Evolutionary conservation across 64 coral and sea anemone species (phyloP).

Genomic region (Porites australiensis): DNA sequence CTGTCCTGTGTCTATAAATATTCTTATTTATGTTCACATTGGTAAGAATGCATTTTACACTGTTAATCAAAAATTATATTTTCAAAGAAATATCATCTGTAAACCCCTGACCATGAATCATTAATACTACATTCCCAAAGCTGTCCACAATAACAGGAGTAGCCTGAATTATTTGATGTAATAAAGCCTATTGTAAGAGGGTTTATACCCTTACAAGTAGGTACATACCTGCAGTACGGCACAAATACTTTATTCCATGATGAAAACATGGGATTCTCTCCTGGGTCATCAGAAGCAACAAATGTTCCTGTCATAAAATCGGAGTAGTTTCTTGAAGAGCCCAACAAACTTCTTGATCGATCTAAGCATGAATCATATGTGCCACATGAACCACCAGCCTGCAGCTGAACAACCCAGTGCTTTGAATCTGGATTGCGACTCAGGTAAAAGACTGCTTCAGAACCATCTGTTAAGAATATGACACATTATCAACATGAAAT

Average conservation of each 20-base stretch:
- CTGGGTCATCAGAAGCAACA: constrained; percentile 90
- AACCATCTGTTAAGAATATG: constrained; percentile 80
- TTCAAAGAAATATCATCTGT: no score
- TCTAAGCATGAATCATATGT: constrained; percentile 68
- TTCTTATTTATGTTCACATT: no score
- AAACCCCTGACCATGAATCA: no score
- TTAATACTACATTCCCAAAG: not conserved
- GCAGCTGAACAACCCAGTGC: constrained; percentile 92
- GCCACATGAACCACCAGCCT: constrained; percentile 94
- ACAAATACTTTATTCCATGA: constrained; percentile 99
- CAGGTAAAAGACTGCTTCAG: constrained; percentile 92
- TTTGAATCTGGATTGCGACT: constrained; percentile 85
- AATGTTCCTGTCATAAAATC: constrained; percentile 85
- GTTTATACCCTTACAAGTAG: no score
- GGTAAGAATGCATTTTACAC: no score
- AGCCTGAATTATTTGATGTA: no score
- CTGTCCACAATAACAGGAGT: no score
- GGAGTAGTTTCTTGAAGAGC: constrained; percentile 83
- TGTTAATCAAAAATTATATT: no score
- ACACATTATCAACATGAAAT: not conserved
- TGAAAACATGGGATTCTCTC: constrained; percentile 93
- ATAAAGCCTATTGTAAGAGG: no score
- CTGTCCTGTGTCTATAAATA: no score
- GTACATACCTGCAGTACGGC: constrained; percentile 93
- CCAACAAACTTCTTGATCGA: constrained; percentile 78